Percentiles rank a stretch among this genome's conserved stretches.
These are phyloP conservation scores for Electrona antarctica DNA, from an alignment of 2,113 vertebrate species.

Conservation along the genomic window DNA sequence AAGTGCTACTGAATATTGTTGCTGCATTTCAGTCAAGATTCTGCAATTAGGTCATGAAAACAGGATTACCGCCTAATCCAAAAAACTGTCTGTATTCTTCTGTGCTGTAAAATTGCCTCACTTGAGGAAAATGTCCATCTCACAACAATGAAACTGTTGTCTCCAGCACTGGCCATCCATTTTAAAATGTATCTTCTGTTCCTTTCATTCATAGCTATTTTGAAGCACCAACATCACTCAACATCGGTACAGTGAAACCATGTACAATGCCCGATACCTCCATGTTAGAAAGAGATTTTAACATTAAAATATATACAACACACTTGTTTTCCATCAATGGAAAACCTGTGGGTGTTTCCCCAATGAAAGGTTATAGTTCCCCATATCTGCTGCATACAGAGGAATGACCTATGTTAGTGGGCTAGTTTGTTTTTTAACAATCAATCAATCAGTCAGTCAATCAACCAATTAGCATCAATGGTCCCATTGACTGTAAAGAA, in stretches of 20 bases:
- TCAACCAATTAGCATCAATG: slow-evolving; percentile 53
- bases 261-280: slow-evolving; percentile 57
- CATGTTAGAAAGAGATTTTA: slow-evolving; percentile 60
- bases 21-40: slow-evolving; percentile 52
- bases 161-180: slow-evolving; percentile 35
- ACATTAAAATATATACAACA: slow-evolving; percentile 72
- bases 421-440: slow-evolving; percentile 42
- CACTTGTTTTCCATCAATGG: slow-evolving; percentile 13
- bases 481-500: slow-evolving; percentile 57
- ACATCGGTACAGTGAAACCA: slow-evolving; percentile 41
- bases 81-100: slow-evolving; percentile 28
- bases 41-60: slow-evolving; percentile 55
- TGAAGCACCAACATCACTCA: slow-evolving; percentile 34
- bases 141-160: slow-evolving; percentile 47
- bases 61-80: slow-evolving; percentile 42
- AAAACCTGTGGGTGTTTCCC: neutral
- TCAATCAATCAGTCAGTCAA: slow-evolving; percentile 27
- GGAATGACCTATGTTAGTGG: slow-evolving; percentile 41
- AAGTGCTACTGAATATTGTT: slow-evolving; percentile 53
- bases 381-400: slow-evolving; percentile 25
- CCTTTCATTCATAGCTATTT: slow-evolving; percentile 41
- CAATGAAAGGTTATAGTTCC: slow-evolving; percentile 14
- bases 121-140: slow-evolving; percentile 37
- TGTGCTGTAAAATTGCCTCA: slow-evolving; percentile 49
- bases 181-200: slow-evolving; percentile 28